Evolutionary conservation across 2,888 invertebrate genomes (phyloP).

Genomic region (Aricia artaxerxes): DNA sequence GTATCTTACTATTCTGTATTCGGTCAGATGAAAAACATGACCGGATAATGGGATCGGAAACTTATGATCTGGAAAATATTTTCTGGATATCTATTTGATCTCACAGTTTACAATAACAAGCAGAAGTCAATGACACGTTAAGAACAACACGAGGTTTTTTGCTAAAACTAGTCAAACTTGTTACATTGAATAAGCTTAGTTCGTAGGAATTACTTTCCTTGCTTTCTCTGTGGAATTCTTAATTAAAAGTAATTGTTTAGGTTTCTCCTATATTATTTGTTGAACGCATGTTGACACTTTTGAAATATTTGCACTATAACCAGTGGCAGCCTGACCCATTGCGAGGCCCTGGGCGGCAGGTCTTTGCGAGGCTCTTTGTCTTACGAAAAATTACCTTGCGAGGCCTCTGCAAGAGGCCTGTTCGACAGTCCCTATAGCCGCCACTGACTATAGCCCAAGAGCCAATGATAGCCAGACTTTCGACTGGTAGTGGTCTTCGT

Average conservation of each 20-base stretch:
- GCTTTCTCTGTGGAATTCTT: slow-evolving; percentile 55
- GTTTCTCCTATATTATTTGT: slow-evolving; percentile 11
- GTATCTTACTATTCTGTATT: too few species aligned
- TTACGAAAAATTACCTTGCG: too few species aligned
- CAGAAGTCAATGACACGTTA: slow-evolving; percentile 40
- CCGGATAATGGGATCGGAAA: not conserved
- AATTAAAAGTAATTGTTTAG: slow-evolving; percentile 14
- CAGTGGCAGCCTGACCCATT: too few species aligned
- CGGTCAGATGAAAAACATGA: too few species aligned
- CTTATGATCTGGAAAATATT: not conserved
- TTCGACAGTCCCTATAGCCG: too few species aligned
- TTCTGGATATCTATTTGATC: not conserved
- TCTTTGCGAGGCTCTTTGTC: too few species aligned
- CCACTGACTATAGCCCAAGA: too few species aligned
- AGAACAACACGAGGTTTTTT: slow-evolving; percentile 38
- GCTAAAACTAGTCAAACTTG: slow-evolving; percentile 39
- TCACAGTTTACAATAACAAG: not conserved
- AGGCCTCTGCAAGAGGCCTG: too few species aligned
- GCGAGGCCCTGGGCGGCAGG: too few species aligned
- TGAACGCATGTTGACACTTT: not conserved
- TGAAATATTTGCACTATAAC: too few species aligned
- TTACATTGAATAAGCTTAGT: slow-evolving; percentile 37
- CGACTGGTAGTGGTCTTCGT: too few species aligned
- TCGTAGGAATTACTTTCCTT: slow-evolving; percentile 62
- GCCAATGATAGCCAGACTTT: too few species aligned